These are phyloP conservation scores for Hirudinaria manillensis DNA, from an alignment of 2,888 invertebrate species.

Conservation along the genomic window DNA sequence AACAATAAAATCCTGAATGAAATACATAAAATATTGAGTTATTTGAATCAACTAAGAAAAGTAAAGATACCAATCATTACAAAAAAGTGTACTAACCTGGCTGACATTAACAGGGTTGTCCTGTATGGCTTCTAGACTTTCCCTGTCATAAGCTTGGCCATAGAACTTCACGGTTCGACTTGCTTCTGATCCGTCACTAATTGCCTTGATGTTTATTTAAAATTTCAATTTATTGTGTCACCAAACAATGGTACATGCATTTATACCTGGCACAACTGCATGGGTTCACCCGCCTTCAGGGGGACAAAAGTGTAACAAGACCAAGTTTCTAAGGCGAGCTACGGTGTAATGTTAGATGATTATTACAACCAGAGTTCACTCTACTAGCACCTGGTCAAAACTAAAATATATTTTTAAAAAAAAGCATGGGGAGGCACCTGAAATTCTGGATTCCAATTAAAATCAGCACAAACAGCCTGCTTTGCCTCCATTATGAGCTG, in stretches of 20 bases:
- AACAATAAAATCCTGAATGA: slow-evolving; percentile 30
- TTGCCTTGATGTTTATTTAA: slow-evolving; percentile 11
- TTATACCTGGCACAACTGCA: slow-evolving; percentile 29
- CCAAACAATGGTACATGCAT: background rate
- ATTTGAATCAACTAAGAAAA: background rate
- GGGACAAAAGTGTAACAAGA: slow-evolving; percentile 31
- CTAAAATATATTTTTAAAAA: background rate
- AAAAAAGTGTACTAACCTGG: slow-evolving; percentile 18
- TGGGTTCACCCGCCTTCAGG: slow-evolving; percentile 18
- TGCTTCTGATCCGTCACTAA: slow-evolving; percentile 11
- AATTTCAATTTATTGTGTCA: background rate
- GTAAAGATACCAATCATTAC: background rate
- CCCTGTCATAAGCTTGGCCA: slow-evolving; percentile 31
- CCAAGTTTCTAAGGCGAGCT: slow-evolving; percentile 27
- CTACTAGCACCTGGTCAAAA: slow-evolving; percentile 1
- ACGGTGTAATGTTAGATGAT: no score
- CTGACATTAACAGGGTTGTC: slow-evolving; percentile 17
- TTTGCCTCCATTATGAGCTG: slow-evolving; percentile 33
- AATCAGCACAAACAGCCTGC: slow-evolving; percentile 32
- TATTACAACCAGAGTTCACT: no score
- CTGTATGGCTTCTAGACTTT: slow-evolving; percentile 17
- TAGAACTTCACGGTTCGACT: slow-evolving; percentile 33
- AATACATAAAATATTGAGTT: background rate
- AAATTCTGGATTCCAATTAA: slow-evolving; percentile 32
- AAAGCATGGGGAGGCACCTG: slow-evolving; percentile 9